These are phyloP conservation scores for Clistopyga incitator DNA, from an alignment of 2,888 invertebrate genomes.

Conservation along the genomic window DNA sequence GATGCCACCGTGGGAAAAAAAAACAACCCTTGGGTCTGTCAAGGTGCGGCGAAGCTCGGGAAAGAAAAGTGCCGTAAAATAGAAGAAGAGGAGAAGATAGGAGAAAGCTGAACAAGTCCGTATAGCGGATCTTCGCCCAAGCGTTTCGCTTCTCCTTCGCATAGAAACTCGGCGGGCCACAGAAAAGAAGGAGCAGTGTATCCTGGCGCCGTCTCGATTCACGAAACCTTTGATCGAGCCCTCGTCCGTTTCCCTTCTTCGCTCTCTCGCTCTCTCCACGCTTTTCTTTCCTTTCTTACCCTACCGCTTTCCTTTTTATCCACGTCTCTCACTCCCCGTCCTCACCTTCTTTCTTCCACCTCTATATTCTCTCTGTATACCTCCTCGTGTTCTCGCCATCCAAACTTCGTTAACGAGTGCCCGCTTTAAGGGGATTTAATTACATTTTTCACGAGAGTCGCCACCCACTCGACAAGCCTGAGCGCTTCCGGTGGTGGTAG, in stretches of 20 bases:
- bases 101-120: constrained; percentile 13
- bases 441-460: constrained; percentile 77
- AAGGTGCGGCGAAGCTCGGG: not conserved
- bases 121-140: constrained; percentile 41
- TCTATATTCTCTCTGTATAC: constrained; percentile 58
- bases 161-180: constrained; percentile 47
- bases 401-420: constrained; percentile 80
- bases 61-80: constrained; percentile 31
- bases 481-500: not conserved
- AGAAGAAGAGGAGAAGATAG: constrained; percentile 6
- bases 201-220: constrained; percentile 64
- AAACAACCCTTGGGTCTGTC: constrained; percentile 20
- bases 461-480: constrained; percentile 52
- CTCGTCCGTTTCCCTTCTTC: constrained; percentile 16
- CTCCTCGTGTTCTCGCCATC: constrained; percentile 65
- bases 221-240: constrained; percentile 75
- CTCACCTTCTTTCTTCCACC: constrained; percentile 67
- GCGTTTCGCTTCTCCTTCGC: constrained; percentile 33
- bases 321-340: not conserved
- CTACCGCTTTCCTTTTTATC: constrained; percentile 29
- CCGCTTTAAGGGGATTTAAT: constrained; percentile 80
- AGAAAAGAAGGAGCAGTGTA: constrained; percentile 29
- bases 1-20: not conserved
- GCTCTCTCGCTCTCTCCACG: too few species aligned
- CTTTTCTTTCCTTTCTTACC: constrained; percentile 11